Base-by-base conservation (phyloP, 2,113 vertebrate species). In the Mohoua ochrocephala region DNA sequence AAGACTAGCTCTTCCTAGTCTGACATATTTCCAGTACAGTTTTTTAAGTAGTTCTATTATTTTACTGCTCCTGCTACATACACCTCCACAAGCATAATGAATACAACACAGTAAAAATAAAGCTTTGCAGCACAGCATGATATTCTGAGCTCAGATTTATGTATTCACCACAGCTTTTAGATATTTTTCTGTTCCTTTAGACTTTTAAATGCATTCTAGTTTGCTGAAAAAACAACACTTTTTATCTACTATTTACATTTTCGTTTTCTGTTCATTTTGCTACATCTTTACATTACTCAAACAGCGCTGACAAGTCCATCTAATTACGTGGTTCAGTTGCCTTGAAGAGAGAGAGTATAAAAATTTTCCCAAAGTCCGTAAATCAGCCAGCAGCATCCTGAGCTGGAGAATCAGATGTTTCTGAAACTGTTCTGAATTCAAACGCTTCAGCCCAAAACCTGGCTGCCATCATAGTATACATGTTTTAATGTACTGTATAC, bases 391-490 rank as follows among this genome's bases (percentile, higher is more conserved):
- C 31, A 86, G 31, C 35, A 90, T 16, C 60, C 73, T 2, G 0
- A 71, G 50, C 30, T 71, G 11, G 11, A 84, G 11, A 80, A 39
- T 20, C 2, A 6, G 45, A 45, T 11, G 6, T 45, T 95, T 57
- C 70, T 80, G 31, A 65, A 24, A 13, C 10, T 13, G 28, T 49
- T 35, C 23, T 30, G 52, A 91, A 71, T 60, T 60, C 7, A 60
- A 50, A 56, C 44, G 23, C 27, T 49, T 50, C 3, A 2, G 6
- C 13, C 22, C 31, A 84, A 67, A 78, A 68, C 6, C 14, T 22
- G 26, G 20, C 11, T 61, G n/a, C 16, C 24, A 54, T 10, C 54
- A 30, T 2, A 28, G 17, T 19, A n/a, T 0, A 17, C 3, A 2
- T 45, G 79, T 94, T 89, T 61, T 73, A 2, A 45, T 41, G 16